Evolutionary conservation across 2,888 invertebrate species (phyloP), one percentile per base, ranked within the genome.

Genomic region (Hoplodrina blanda): DNA sequence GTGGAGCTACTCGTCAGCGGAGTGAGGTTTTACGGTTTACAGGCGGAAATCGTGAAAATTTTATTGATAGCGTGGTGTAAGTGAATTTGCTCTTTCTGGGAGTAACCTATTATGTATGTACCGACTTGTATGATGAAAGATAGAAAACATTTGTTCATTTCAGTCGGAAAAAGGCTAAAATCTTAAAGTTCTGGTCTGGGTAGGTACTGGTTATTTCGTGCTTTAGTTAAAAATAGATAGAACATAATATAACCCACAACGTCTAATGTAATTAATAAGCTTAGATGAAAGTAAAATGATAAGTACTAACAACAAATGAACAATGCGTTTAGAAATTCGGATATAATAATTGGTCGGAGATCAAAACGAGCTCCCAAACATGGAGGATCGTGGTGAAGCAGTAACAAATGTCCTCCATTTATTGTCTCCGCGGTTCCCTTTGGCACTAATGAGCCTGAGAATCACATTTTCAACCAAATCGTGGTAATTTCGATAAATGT

Each of bases 371-470:
- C 82, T 85, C 86, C 86, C 88, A 85, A 88, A 87, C 87, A 88
- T 85, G 86, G 85, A 74, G 83, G 81, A 83, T 86, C 82, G 85
- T 83, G 86, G 88, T 83, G 84, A 85, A 86, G 83, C 86, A 72
- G 81, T 86, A 83, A 90, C 85, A 90, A 90, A 91, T 90, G 87
- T 76, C 73, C 57, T 52, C 82, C 86, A 90, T 91, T 90, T 88
- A 88, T 90, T 87, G 87, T 87, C 85, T 87, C 78, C 81, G 87
- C 83, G 85, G 85, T 83, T 85, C 80, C 80, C 84, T 87, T 88
- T 85, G 83, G 83, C 88, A 86, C 85, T 90, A 90, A 91, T 89
- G 89, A 89, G 84, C 74, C 84, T 69, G 73, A 78, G 85, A 87
- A 88, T 88, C 85, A 84, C 85, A 86, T 87, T 88, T 76, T 80